Conservation (phyloP, 2,888 invertebrate species). For the Agriopis leucophaearia region DNA sequence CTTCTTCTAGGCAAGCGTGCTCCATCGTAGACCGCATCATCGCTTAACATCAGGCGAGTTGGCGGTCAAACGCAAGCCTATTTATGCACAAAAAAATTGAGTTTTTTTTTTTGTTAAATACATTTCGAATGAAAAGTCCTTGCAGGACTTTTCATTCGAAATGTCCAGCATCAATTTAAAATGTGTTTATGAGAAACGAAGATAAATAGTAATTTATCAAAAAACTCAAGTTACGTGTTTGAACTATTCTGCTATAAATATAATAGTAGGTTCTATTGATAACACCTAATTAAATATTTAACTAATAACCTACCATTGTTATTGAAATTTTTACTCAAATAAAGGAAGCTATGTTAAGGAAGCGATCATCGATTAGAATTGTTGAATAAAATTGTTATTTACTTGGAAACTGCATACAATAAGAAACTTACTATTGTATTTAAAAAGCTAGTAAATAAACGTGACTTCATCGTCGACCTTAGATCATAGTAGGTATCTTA, state of each 20-base stretch:
- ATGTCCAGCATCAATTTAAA: no score
- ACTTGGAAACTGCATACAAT: slow-evolving; percentile 8
- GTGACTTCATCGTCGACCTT: slow-evolving; percentile 15
- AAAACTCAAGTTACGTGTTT: no score
- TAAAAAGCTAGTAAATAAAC: slow-evolving; percentile 3
- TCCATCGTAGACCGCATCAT: no score
- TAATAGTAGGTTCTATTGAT: background rate
- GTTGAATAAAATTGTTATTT: slow-evolving; percentile 15
- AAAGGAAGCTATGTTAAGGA: slow-evolving; percentile 22
- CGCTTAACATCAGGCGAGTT: no score
- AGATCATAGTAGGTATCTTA: background rate
- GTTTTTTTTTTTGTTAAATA: no score
- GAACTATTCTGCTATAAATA: background rate
- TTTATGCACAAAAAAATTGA: no score
- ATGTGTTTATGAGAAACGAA: no score
- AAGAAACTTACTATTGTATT: slow-evolving; percentile 6
- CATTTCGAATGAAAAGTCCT: no score
- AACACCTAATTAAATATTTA: slow-evolving; percentile 14
- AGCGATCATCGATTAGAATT: slow-evolving; percentile 10
- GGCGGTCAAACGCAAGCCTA: no score
- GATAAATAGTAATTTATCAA: no score
- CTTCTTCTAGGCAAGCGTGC: no score
- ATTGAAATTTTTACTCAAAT: slow-evolving; percentile 15
- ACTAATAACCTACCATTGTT: slow-evolving; percentile 9
- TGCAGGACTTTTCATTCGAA: no score